Evolutionary conservation across 2,888 invertebrate genomes (phyloP).

Genomic region (Amphiduros pacificus): DNA sequence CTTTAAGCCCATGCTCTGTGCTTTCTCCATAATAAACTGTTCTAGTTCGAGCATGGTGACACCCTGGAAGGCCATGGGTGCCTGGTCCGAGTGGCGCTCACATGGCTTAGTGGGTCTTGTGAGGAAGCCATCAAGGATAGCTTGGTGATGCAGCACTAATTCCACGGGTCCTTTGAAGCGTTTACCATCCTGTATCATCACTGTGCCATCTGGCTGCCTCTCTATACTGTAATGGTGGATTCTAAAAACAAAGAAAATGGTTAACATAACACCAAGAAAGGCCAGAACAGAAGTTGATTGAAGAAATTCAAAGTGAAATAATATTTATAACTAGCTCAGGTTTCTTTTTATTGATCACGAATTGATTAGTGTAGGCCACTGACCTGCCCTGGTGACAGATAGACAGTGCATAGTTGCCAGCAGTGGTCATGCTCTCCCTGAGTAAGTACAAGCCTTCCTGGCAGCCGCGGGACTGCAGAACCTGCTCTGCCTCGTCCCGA

Average conservation of each 20-base stretch:
- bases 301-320: no score
- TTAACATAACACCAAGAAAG: no score
- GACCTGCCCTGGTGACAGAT: conserved; percentile 52
- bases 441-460: conserved; percentile 54
- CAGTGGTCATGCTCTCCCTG: conserved; percentile 53
- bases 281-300: no score
- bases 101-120: conserved; percentile 50
- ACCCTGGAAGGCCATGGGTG: conserved; percentile 55
- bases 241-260: conserved; percentile 30
- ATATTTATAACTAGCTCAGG: no score
- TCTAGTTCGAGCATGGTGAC: conserved; percentile 56
- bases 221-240: conserved; percentile 59
- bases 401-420: conserved; percentile 57
- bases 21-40: conserved; percentile 41
- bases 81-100: conserved; percentile 40
- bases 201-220: conserved; percentile 53
- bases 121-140: conserved; percentile 51
- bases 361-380: no score
- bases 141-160: conserved; percentile 51
- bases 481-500: conserved; percentile 56
- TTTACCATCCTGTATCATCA: conserved; percentile 54
- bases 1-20: conserved; percentile 37
- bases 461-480: conserved; percentile 41
- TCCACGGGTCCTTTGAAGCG: conserved; percentile 54
- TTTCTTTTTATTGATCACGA: no score